Evolutionary conservation across 2,797 vertebrate species (phyloP).

Genomic region (Melanotaenia nigrans): DNA sequence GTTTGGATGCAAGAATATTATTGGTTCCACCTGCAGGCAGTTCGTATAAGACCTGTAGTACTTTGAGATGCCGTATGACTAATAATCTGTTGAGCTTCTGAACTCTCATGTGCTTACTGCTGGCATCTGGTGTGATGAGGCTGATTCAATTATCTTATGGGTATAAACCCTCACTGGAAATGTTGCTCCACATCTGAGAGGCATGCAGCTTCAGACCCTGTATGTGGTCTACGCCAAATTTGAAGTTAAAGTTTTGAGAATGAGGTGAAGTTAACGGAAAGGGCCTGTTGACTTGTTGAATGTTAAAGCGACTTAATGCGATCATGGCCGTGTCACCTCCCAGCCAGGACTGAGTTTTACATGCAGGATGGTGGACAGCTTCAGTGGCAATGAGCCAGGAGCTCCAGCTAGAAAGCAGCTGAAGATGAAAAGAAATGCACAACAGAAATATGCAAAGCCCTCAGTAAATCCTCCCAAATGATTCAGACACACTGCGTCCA

Average conservation of each 20-base stretch:
- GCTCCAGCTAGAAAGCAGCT: constrained; percentile 38
- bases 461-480: constrained; percentile 50
- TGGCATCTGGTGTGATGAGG: neutral
- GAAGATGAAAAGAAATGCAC: constrained; percentile 53
- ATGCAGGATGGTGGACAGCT: constrained; percentile 16
- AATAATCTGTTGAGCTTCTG: neutral
- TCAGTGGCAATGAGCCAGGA: constrained; percentile 31
- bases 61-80: neutral
- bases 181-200: neutral
- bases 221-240: neutral
- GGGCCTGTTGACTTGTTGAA: constrained; percentile 1
- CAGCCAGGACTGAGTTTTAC: neutral
- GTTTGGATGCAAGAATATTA: neutral
- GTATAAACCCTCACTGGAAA: neutral
- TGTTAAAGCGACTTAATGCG: neutral
- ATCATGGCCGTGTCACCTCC: neutral
- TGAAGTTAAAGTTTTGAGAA: neutral
- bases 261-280: neutral
- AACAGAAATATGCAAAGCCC: constrained; percentile 46
- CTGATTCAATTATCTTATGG: neutral
- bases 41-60: too few relatives aligned
- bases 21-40: neutral
- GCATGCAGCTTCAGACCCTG: neutral
- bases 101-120: neutral
- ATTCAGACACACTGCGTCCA: constrained; percentile 30